Evolutionary conservation across 2,797 vertebrate species (phyloP).

Genomic region (Telmatherina bonti): DNA sequence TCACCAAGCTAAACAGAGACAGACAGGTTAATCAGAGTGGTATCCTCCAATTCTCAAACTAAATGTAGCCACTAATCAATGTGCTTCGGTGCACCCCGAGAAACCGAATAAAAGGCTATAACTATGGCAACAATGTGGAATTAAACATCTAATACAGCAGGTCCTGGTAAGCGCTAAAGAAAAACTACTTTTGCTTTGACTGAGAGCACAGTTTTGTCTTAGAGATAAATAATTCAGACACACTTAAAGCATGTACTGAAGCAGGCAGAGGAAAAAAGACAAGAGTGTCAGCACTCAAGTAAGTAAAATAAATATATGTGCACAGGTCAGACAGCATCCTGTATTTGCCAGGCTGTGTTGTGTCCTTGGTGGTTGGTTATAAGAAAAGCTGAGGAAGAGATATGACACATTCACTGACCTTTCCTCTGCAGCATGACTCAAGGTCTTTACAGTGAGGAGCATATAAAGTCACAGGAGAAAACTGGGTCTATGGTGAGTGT

Average conservation of each 20-base stretch:
- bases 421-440: slow-evolving; percentile 54
- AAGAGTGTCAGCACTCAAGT: slow-evolving; percentile 1
- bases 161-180: slow-evolving; percentile 34
- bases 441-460: slow-evolving; percentile 29
- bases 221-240: slow-evolving; percentile 22
- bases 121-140: slow-evolving; percentile 53
- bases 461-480: slow-evolving; percentile 30
- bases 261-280: slow-evolving; percentile 3
- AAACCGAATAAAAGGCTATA: slow-evolving; percentile 31
- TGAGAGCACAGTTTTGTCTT: slow-evolving; percentile 5
- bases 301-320: slow-evolving; percentile 2
- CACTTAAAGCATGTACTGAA: neutral
- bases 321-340: slow-evolving; percentile 18
- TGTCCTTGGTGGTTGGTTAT: slow-evolving; percentile 19
- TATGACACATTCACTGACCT: slow-evolving; percentile 46
- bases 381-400: slow-evolving; percentile 29
- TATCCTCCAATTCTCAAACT: slow-evolving; percentile 19
- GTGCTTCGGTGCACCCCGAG: slow-evolving; percentile 2
- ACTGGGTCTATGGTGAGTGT: slow-evolving; percentile 41
- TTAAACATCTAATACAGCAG: slow-evolving; percentile 54
- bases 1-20: slow-evolving; percentile 35
- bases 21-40: slow-evolving; percentile 39
- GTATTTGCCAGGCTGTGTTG: slow-evolving; percentile 13
- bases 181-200: slow-evolving; percentile 18
- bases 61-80: slow-evolving; percentile 29